Evolutionary conservation across 2,113 vertebrate species (phyloP).

Genomic region (Varanus salvator): DNA sequence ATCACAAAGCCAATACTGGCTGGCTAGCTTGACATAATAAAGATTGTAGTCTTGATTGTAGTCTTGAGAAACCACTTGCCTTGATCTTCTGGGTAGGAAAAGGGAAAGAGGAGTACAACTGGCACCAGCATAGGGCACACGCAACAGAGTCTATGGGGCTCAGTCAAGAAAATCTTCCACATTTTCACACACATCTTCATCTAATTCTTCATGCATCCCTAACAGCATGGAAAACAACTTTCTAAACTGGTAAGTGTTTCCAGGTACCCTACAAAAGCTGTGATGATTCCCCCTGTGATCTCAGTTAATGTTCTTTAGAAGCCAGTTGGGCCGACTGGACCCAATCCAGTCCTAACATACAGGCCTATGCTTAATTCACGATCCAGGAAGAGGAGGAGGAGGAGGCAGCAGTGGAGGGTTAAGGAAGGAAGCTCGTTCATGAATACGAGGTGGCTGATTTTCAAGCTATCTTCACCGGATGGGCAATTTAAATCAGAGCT

Average conservation of each 20-base stretch:
- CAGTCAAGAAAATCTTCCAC: too few species aligned
- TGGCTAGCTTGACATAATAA: too few species aligned
- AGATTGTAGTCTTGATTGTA: too few species aligned
- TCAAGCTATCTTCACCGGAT: not conserved
- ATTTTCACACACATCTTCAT: too few species aligned
- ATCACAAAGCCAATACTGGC: too few species aligned
- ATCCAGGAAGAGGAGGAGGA: not conserved
- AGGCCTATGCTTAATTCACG: not conserved
- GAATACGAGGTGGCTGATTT: slow-evolving; percentile 12
- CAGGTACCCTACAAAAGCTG: not conserved
- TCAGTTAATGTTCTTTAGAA: not conserved
- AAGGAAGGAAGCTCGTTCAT: not conserved
- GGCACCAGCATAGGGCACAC: too few species aligned
- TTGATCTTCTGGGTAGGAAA: too few species aligned
- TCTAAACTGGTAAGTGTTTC: not conserved
- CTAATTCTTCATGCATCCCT: too few species aligned
- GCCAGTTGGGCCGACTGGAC: not conserved
- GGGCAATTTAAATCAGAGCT: slow-evolving; percentile 18
- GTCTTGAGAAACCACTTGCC: too few species aligned
- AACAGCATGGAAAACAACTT: not conserved
- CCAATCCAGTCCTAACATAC: not conserved
- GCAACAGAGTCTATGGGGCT: too few species aligned
- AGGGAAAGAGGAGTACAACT: too few species aligned
- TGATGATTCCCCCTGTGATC: not conserved
- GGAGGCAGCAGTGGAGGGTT: not conserved